Evolutionary conservation across 2,888 invertebrate genomes (phyloP).

Genomic region (Clitarchus hookeri): DNA sequence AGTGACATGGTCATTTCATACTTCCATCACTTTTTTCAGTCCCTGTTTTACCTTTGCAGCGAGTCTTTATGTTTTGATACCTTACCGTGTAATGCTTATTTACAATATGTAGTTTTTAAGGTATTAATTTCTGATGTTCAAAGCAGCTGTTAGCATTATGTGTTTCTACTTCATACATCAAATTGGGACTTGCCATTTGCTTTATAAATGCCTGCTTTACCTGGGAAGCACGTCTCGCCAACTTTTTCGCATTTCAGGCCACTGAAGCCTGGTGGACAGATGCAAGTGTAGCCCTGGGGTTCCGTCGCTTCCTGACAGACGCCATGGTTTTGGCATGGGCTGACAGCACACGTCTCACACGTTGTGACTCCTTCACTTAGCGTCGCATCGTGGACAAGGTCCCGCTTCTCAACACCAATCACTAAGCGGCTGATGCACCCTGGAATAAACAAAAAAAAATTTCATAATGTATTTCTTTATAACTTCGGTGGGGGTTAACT

Average conservation of each 20-base stretch:
- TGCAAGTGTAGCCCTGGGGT: slow-evolving; percentile 78
- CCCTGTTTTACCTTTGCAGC: too few species aligned
- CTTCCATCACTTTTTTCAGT: too few species aligned
- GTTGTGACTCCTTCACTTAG: slow-evolving; percentile 71
- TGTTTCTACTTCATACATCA: too few species aligned
- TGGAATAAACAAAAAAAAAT: slow-evolving; percentile 44
- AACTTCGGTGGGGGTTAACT: too few species aligned
- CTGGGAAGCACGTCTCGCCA: slow-evolving; percentile 84
- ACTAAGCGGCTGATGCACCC: slow-evolving; percentile 87
- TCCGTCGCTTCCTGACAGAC: slow-evolving; percentile 85
- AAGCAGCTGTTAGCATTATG: too few species aligned
- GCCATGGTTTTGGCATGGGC: slow-evolving; percentile 80
- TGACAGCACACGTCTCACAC: slow-evolving; percentile 80
- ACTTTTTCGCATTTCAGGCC: slow-evolving; percentile 76
- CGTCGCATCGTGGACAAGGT: slow-evolving; percentile 73
- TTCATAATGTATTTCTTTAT: too few species aligned
- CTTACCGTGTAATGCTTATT: too few species aligned
- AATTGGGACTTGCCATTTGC: too few species aligned
- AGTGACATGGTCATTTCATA: too few species aligned
- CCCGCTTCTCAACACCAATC: slow-evolving; percentile 69
- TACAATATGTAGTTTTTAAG: too few species aligned
- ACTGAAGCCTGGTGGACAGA: slow-evolving; percentile 78
- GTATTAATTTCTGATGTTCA: too few species aligned
- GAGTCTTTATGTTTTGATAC: too few species aligned
- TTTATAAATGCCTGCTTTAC: slow-evolving; percentile 53